A percentile compares a stretch with the other conserved stretches of the same genome.
These are phyloP conservation scores for Drosophila putrida DNA, from an alignment of 2,888 invertebrate species.

Conservation along the genomic window DNA sequence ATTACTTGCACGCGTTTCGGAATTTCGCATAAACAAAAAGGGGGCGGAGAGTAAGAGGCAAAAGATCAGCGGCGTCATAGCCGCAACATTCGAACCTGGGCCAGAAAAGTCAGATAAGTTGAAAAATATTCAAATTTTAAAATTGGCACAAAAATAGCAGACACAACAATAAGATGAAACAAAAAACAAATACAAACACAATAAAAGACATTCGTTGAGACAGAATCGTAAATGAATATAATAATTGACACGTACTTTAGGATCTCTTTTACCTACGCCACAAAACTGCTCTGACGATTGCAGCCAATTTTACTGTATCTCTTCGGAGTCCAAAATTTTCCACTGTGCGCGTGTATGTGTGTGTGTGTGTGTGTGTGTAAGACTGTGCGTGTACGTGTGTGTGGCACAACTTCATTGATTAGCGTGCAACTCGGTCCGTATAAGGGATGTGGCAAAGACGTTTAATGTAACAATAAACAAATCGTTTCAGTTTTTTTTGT, in stretches of 20 bases:
- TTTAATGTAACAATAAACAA: conserved; percentile 48
- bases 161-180: conserved; percentile 40
- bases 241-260: conserved; percentile 77
- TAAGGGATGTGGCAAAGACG: conserved; percentile 16
- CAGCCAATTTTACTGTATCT: conserved; percentile 41
- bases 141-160: conserved; percentile 68
- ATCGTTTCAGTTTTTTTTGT: conserved; percentile 21
- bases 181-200: conserved; percentile 22
- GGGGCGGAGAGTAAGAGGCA: neutral
- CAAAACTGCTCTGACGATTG: conserved; percentile 12
- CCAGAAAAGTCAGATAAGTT: conserved; percentile 42
- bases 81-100: neutral
- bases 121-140: conserved; percentile 53
- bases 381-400: conserved; percentile 9
- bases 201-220: conserved; percentile 5
- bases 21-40: conserved; percentile 22
- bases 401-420: conserved; percentile 54
- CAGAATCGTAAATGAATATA: conserved; percentile 45
- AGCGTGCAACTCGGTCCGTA: conserved; percentile 30
- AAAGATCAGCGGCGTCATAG: conserved; percentile 40
- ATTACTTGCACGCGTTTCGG: conserved; percentile 8
- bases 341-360: conserved; percentile 46
- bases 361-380: neutral
- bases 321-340: conserved; percentile 61
- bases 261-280: conserved; percentile 42